Evolutionary conservation across 2,797 vertebrate species (phyloP).

Genomic region (Esox masquinongy): DNA sequence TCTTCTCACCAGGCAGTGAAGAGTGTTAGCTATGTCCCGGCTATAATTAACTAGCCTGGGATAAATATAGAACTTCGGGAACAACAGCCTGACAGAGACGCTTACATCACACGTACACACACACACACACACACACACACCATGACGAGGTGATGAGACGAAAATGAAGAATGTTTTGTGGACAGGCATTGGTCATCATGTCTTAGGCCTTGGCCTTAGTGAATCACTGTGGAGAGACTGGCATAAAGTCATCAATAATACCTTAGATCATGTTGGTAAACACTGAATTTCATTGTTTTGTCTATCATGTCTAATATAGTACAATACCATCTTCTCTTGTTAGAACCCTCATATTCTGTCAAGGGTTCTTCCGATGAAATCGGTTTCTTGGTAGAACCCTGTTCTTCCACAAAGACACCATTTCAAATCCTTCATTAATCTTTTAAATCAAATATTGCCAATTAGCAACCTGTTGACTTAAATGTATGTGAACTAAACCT

Average conservation of each 20-base stretch:
- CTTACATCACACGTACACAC: slow-evolving; percentile 11
- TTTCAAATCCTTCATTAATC: not conserved
- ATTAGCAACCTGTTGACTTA: not conserved
- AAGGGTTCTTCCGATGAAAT: no score
- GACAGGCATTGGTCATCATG: not conserved
- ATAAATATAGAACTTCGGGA: slow-evolving; percentile 5
- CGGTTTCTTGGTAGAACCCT: no score
- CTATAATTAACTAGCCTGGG: slow-evolving; percentile 35
- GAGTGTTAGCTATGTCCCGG: slow-evolving; percentile 31
- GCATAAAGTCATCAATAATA: not conserved
- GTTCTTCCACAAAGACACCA: no score
- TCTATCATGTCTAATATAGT: not conserved
- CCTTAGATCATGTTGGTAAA: not conserved
- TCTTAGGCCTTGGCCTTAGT: not conserved
- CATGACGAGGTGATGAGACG: not conserved
- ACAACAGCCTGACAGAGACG: slow-evolving; percentile 18
- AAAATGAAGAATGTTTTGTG: not conserved
- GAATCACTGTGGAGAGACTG: not conserved
- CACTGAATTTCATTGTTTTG: not conserved
- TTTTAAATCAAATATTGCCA: not conserved
- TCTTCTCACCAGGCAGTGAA: slow-evolving; percentile 16
- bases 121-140: not conserved
- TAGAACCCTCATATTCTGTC: no score
- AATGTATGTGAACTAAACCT: not conserved
- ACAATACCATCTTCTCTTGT: no score